A percentile compares a stretch with the other conserved stretches of the same genome.
Conservation (phyloP, 2,888 invertebrate genomes). For the Meiosimyza platycephala region DNA sequence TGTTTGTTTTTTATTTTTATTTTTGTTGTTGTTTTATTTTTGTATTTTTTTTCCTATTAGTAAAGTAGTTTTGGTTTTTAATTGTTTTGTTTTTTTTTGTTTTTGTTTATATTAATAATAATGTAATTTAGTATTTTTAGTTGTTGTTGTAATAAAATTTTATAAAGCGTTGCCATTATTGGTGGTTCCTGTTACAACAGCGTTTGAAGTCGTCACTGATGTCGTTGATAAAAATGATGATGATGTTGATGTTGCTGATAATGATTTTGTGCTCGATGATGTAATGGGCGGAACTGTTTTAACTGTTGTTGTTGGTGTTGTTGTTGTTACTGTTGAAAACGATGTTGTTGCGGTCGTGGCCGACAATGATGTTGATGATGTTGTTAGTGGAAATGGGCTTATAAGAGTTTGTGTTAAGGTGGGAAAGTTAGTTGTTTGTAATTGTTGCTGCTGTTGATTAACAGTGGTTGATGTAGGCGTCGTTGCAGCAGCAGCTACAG, state of each 20-base stretch:
- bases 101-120: constrained; percentile 42
- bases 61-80: constrained; percentile 29
- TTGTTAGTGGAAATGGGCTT: background rate
- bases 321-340: constrained; percentile 1
- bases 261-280: constrained; percentile 22
- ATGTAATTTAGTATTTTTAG: constrained; percentile 42
- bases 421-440: constrained; percentile 45
- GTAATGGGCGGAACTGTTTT: constrained; percentile 52
- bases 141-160: constrained; percentile 44
- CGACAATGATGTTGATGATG: constrained; percentile 4
- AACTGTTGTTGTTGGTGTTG: constrained; percentile 28
- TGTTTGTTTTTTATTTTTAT: constrained; percentile 35
- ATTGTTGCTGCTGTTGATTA: constrained; percentile 36
- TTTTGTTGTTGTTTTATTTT: constrained; percentile 35
- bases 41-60: constrained; percentile 23
- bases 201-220: constrained; percentile 46
- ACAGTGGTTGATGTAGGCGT: background rate
- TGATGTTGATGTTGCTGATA: constrained; percentile 12
- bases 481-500: constrained; percentile 43
- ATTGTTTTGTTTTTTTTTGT: constrained; percentile 34
- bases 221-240: constrained; percentile 34
- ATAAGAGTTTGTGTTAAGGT: constrained; percentile 44
- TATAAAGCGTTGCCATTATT: constrained; percentile 63
- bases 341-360: constrained; percentile 10
- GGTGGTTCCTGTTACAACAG: constrained; percentile 66